A percentile compares a stretch with the other conserved stretches of the same genome.
These are phyloP conservation scores for Carollia perspicillata DNA, from an alignment of 2,113 vertebrate species.

Conservation along the genomic window DNA sequence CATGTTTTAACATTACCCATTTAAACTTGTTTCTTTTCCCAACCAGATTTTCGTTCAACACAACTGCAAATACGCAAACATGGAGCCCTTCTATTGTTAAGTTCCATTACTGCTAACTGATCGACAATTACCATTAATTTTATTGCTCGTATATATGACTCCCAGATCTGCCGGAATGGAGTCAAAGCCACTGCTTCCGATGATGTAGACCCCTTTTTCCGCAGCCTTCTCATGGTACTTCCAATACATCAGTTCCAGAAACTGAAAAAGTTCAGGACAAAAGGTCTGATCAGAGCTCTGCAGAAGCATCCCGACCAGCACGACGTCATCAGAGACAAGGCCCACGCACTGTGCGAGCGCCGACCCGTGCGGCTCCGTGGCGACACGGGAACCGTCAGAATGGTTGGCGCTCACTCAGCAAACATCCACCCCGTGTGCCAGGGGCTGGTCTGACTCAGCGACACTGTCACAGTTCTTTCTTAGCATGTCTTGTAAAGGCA, in stretches of 20 bases:
- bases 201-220: slow-evolving; percentile 90
- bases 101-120: slow-evolving; percentile 4
- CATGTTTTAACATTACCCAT: not conserved
- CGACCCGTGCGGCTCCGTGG: not conserved
- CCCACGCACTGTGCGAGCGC: not conserved
- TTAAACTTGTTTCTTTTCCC: slow-evolving; percentile 1
- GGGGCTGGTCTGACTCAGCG: not conserved
- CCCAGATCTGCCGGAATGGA: slow-evolving; percentile 97
- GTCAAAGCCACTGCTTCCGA: slow-evolving; percentile 97
- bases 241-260: slow-evolving; percentile 92
- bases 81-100: not conserved
- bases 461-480: not conserved
- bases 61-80: slow-evolving; percentile 11
- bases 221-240: slow-evolving; percentile 91
- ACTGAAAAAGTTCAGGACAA: slow-evolving; percentile 85
- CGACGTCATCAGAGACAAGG: slow-evolving; percentile 9
- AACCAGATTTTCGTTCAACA: slow-evolving; percentile 10
- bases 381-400: not conserved
- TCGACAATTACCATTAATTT: slow-evolving; percentile 88
- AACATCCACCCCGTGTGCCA: not conserved
- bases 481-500: not conserved
- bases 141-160: slow-evolving; percentile 91
- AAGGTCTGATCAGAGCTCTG: not conserved
- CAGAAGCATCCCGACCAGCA: not conserved
- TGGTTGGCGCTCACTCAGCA: not conserved